These are phyloP conservation scores for Andrena dorsata DNA, from an alignment of 2,888 invertebrate species.

Conservation along the genomic window DNA sequence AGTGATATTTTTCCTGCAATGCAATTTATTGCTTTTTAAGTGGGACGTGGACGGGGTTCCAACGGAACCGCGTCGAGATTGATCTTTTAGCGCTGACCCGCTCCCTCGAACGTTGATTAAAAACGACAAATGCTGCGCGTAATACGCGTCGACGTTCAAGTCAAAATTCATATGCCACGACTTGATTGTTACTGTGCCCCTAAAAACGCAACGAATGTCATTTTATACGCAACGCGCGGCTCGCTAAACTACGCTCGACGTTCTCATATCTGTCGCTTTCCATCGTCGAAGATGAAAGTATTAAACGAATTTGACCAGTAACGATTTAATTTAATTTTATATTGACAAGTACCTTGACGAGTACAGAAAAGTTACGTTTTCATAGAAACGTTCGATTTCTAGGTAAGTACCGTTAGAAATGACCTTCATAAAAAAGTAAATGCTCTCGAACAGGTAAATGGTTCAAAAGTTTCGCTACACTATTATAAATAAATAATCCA, in stretches of 20 bases:
- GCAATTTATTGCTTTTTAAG: slow-evolving; percentile 45
- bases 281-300: neutral
- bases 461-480: no score
- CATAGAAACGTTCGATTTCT: neutral
- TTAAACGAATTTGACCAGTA: neutral
- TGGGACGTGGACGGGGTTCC: slow-evolving; percentile 18
- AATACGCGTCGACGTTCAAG: slow-evolving; percentile 38
- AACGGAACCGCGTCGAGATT: slow-evolving; percentile 16
- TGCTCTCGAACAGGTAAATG: no score
- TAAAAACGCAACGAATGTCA: slow-evolving; percentile 24
- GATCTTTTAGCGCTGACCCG: slow-evolving; percentile 6
- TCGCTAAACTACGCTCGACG: slow-evolving; percentile 34
- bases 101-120: slow-evolving; percentile 34
- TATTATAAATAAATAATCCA: no score
- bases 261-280: neutral
- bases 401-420: no score
- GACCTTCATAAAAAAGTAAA: neutral
- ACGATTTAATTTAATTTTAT: neutral
- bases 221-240: slow-evolving; percentile 13
- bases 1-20: slow-evolving; percentile 3
- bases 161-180: slow-evolving; percentile 53
- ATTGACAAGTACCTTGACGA: neutral
- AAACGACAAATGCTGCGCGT: slow-evolving; percentile 55
- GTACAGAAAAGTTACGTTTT: neutral
- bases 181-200: slow-evolving; percentile 37